Evolutionary conservation across 2,113 vertebrate species (phyloP).

Genomic region (Arvicanthis niloticus): DNA sequence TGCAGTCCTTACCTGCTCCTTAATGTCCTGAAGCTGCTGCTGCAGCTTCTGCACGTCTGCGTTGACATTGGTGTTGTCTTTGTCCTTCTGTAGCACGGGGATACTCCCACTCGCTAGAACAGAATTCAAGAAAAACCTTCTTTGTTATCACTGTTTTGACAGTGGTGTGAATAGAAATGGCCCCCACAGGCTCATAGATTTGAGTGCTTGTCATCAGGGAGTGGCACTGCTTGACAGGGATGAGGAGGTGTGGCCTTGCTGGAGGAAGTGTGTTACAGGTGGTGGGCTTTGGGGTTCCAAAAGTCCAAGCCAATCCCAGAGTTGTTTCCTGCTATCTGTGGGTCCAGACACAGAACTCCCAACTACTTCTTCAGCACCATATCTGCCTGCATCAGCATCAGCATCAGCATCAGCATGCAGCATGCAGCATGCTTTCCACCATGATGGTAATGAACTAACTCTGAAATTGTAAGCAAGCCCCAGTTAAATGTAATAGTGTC

Average conservation of each 20-base stretch:
- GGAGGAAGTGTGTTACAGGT: neutral
- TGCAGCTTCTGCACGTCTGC: slow-evolving; percentile 99
- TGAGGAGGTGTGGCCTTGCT: neutral
- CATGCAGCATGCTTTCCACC: neutral
- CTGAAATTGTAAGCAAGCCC: neutral
- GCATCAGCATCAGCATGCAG: too few species aligned
- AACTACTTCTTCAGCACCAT: neutral
- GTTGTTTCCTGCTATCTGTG: neutral
- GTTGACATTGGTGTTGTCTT: slow-evolving; percentile 99
- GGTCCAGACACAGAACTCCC: too few species aligned
- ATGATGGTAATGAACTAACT: neutral
- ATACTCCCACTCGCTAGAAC: slow-evolving; percentile 96
- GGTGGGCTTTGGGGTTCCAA: neutral
- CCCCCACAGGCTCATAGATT: neutral
- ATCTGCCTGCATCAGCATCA: neutral
- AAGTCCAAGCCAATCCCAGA: neutral
- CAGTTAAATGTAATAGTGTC: neutral
- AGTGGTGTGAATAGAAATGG: neutral
- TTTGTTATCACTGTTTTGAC: slow-evolving; percentile 48
- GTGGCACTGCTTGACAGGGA: neutral
- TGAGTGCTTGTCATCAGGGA: neutral
- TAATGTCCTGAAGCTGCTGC: slow-evolving; percentile 99
- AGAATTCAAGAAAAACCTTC: slow-evolving; percentile 69
- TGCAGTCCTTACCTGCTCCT: slow-evolving; percentile 93
- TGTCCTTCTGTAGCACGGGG: slow-evolving; percentile 97